These are phyloP conservation scores for Amiota minor DNA, from an alignment of 2,888 invertebrate species.

Conservation along the genomic window DNA sequence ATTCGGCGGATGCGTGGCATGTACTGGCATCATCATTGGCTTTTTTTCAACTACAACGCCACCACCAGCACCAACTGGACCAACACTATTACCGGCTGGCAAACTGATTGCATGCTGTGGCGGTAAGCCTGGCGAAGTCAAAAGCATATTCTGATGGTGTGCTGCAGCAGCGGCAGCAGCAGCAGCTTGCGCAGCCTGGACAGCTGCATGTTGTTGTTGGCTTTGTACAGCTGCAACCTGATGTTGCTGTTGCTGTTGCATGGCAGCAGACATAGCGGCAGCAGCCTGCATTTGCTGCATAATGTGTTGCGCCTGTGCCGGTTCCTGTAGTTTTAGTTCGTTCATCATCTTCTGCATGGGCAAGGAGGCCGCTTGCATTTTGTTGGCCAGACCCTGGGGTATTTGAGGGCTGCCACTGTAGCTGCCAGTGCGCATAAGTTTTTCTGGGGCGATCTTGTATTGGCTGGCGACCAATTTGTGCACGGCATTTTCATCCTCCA, in stretches of 20 bases:
- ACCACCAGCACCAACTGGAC: constrained; percentile 41
- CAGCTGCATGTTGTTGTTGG: constrained; percentile 64
- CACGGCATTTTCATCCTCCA: constrained; percentile 95
- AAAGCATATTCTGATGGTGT: constrained; percentile 76
- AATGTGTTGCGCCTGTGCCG: constrained; percentile 77
- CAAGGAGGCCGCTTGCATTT: constrained; percentile 80
- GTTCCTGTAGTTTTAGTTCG: constrained; percentile 83
- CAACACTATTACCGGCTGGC: constrained; percentile 75
- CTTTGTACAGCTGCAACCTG: constrained; percentile 51
- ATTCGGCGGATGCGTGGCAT: constrained; percentile 80
- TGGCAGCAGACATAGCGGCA: constrained; percentile 73
- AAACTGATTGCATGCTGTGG: constrained; percentile 83
- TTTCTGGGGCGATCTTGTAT: constrained; percentile 98
- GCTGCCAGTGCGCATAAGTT: constrained; percentile 95
- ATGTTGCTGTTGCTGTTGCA: constrained; percentile 65
- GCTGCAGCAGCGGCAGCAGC: constrained; percentile 70
- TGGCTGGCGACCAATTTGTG: constrained; percentile 96
- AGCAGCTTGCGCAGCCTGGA: constrained; percentile 75
- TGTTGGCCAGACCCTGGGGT: constrained; percentile 80
- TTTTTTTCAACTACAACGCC: constrained; percentile 71
- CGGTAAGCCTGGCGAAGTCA: constrained; percentile 85
- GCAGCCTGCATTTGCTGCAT: constrained; percentile 76
- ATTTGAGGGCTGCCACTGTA: constrained; percentile 88
- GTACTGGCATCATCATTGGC: constrained; percentile 77
- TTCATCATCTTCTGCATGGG: constrained; percentile 82